phyloP scores from a whole-genome alignment of 2,797 vertebrate genomes.

The Lagorchestes hirsutus region DNA sequence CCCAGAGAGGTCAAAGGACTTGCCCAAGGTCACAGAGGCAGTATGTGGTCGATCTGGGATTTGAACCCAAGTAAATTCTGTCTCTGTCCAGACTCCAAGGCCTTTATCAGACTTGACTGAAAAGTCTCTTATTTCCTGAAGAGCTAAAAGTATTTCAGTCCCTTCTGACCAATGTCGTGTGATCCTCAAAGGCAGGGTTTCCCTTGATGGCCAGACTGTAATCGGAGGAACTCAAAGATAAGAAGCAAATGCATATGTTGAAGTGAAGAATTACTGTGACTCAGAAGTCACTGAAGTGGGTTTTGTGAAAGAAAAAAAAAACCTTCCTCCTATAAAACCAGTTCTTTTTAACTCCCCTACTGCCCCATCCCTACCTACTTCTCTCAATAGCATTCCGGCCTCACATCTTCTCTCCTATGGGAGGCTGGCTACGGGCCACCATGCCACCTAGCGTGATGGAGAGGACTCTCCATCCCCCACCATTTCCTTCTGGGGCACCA shows the following conservation, averaged over 20 bases:
- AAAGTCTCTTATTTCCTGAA: background rate
- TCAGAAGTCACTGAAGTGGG: constrained; percentile 1
- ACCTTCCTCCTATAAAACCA: background rate
- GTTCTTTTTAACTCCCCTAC: background rate
- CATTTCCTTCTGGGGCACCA: background rate
- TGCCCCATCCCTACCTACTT: background rate
- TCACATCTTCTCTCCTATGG: background rate
- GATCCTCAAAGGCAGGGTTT: constrained; percentile 4
- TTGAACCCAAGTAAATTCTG: background rate
- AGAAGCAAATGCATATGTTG: background rate
- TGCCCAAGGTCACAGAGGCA: background rate
- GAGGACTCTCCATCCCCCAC: background rate
- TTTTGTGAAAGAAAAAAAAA: constrained; percentile 1
- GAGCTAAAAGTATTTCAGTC: constrained; percentile 11
- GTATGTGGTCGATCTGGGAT: background rate
- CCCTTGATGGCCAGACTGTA: background rate
- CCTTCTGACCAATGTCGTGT: background rate
- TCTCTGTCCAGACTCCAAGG: background rate
- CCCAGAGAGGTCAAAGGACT: background rate
- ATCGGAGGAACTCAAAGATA: background rate
- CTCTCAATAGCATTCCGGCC: background rate
- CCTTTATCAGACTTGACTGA: background rate
- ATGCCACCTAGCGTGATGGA: no score
- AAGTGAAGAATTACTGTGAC: constrained; percentile 6
- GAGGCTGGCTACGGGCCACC: background rate